These are phyloP conservation scores for Heteronetta atricapilla DNA, from an alignment of 2,113 vertebrate species.

Conservation along the genomic window DNA sequence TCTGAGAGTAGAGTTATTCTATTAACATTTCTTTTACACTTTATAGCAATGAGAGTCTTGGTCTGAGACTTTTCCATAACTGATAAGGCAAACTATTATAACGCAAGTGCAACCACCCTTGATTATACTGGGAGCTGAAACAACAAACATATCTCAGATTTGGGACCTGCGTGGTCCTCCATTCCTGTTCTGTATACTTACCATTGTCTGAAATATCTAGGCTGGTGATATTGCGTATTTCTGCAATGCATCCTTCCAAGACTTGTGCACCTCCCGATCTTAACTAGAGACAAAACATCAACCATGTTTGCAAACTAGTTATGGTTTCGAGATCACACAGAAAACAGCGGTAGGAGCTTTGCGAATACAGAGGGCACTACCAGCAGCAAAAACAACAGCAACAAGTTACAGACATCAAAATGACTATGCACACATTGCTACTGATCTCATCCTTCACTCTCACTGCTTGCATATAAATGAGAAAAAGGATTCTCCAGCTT, in stretches of 20 bases:
- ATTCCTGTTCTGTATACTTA: constrained; percentile 71
- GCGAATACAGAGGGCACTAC: constrained; percentile 16
- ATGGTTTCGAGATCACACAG: constrained; percentile 34
- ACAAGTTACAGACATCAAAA: constrained; percentile 13
- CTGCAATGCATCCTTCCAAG: constrained; percentile 95
- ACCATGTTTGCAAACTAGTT: constrained; percentile 61
- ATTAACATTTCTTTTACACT: not conserved
- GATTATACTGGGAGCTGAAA: not conserved
- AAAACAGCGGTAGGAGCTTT: constrained; percentile 28
- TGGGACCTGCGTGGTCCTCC: not conserved
- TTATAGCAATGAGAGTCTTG: not conserved
- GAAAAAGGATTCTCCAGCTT: not conserved
- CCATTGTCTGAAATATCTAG: constrained; percentile 97
- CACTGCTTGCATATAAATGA: not conserved
- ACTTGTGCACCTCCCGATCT: constrained; percentile 96
- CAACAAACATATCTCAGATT: not conserved
- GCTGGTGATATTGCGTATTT: constrained; percentile 96
- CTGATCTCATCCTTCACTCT: not conserved
- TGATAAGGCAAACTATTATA: not conserved
- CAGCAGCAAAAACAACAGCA: not conserved
- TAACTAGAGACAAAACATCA: constrained; percentile 81
- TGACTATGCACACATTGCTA: not conserved
- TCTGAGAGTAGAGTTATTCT: not conserved
- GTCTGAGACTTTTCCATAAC: not conserved
- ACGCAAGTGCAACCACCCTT: not conserved